Evolutionary conservation across 1,140 invertebrate genomes (phyloP), one percentile per base, ranked within the genome.

Genomic region (Macrobrachium nipponense): DNA sequence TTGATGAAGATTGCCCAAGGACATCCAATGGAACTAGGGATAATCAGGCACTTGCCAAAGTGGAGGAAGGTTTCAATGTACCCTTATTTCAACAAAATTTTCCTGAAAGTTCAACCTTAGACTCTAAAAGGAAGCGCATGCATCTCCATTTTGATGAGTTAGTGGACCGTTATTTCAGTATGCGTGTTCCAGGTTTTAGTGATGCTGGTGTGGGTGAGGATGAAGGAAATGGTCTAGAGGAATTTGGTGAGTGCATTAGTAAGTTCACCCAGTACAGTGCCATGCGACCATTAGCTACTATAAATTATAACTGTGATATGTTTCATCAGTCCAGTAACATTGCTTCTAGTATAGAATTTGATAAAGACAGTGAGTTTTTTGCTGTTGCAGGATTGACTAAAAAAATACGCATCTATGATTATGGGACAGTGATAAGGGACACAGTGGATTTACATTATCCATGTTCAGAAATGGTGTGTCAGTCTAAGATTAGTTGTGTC

Each of bases 361-460:
- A 99, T 90, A 97, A 98, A 91, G 97, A 99, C 91, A 96, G 96
- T 91, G 97, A 99, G 92, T 97, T 95, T 91, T 98, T 99, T 92
- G 98, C 97, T 0, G 98, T 99, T 88, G 98, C 97, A 66, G 98
- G 98, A 18, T 97, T 99, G 2, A 98, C 97, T 0, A 98, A 98
- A 90, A 94, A 96, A 84, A 99, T 99, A 61, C 98, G 98, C 92
- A 95, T 98, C 27, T 96, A 97, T 92, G 97, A 99, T 90, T 99
- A 97, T 91, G 94, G 94, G 51, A 93, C 94, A 75, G 96, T 98
- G 17, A 94, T 98, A 73, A 93, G 95, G 62, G 96, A 97, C 90
- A 93, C 93, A 0, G 94, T 96, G 15, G 96, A 97, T 90, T 95
- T 98, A 88, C 97, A 99, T 92, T 98, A 98, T 92, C 97, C 98